These are phyloP conservation scores for Gopherus flavomarginatus DNA, from an alignment of 2,113 vertebrate genomes.

Conservation along the genomic window DNA sequence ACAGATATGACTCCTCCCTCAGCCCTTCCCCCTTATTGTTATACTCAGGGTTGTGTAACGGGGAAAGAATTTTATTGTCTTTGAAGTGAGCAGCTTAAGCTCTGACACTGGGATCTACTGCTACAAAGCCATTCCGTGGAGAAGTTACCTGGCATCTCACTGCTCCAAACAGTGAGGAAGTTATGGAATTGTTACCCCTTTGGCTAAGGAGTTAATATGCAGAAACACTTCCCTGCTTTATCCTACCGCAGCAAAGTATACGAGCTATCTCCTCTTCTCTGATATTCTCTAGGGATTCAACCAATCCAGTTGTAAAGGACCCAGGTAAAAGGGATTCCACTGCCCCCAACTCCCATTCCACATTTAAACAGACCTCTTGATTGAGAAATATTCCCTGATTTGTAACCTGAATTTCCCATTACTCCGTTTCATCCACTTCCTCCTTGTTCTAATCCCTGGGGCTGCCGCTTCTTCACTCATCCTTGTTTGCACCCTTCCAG, in stretches of 20 bases:
- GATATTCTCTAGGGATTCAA: neutral
- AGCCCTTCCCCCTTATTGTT: fast-evolving
- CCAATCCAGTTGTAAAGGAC: neutral
- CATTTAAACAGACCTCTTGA: fast-evolving
- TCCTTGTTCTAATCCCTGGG: neutral
- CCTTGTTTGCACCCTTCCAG: neutral
- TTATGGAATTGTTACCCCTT: conserved; percentile 58
- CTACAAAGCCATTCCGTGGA: neutral
- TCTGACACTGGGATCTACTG: neutral
- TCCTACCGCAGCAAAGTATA: too few species aligned
- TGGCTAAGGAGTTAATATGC: conserved; percentile 45
- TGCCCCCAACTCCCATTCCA: neutral
- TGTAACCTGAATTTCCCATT: neutral
- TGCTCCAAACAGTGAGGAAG: conserved; percentile 27
- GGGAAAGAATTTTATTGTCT: conserved; percentile 12
- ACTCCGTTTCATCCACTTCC: conserved; percentile 13
- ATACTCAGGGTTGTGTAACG: fast-evolving
- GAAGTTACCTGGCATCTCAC: neutral
- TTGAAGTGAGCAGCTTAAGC: conserved; percentile 24
- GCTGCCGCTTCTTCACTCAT: neutral
- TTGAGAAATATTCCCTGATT: neutral
- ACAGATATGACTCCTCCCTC: neutral
- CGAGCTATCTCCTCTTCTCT: neutral
- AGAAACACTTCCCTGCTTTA: conserved; percentile 9
- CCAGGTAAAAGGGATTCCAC: neutral